Percentiles rank a stretch among this genome's conserved stretches.
Evolutionary conservation across 2,797 vertebrate species (phyloP).

Genomic region (Peromyscus aztecus): DNA sequence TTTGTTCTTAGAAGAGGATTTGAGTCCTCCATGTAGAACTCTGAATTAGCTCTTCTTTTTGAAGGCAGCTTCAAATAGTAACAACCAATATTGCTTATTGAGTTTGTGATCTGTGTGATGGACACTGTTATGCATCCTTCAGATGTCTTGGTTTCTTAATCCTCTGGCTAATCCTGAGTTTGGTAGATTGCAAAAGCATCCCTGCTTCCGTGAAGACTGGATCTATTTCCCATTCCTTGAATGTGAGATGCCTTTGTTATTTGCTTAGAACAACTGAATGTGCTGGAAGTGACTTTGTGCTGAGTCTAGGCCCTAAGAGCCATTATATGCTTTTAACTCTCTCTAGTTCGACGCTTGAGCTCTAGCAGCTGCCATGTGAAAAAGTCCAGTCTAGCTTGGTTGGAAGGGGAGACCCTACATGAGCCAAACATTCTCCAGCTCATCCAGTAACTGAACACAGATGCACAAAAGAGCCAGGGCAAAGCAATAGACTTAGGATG

Average conservation of each 20-base stretch:
- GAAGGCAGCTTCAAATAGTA: not conserved
- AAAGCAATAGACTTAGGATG: not conserved
- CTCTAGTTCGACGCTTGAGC: not conserved
- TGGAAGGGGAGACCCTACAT: not conserved
- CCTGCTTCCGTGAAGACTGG: not conserved
- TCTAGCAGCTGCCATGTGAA: not conserved
- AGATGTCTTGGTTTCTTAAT: conserved; percentile 32
- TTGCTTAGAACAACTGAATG: conserved; percentile 35
- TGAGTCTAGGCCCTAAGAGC: not conserved
- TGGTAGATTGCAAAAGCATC: not conserved
- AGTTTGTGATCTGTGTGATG: not conserved
- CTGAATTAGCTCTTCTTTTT: not conserved
- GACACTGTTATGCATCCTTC: conserved; percentile 8
- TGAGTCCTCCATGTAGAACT: not conserved
- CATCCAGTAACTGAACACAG: not conserved
- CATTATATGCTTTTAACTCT: not conserved
- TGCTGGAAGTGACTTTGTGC: not conserved
- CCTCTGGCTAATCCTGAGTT: conserved; percentile 20
- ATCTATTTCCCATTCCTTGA: not conserved
- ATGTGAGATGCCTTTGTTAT: not conserved
- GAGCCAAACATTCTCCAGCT: not conserved
- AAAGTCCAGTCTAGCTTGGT: conserved; percentile 1
- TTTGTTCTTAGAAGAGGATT: not conserved
- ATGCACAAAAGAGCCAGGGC: not conserved
- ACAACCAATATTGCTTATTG: not conserved